Percentiles rank a stretch among this genome's conserved stretches.
Conservation (phyloP, 1,140 invertebrate genomes). For the Brachionus manjavacas region DNA sequence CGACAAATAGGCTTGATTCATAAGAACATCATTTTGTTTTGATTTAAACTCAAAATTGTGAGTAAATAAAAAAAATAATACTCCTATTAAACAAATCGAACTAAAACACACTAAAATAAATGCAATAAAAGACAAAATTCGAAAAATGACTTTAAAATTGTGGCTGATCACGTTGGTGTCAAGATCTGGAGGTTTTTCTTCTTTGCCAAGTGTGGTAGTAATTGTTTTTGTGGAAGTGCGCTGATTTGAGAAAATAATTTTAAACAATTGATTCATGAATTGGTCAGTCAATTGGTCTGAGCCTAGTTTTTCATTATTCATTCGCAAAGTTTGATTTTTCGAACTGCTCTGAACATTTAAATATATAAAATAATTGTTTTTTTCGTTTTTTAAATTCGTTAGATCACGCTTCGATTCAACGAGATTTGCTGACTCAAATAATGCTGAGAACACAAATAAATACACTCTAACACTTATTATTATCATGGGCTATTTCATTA, state of each 20-base stretch:
- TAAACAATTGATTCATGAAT: not conserved
- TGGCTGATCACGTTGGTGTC: not conserved
- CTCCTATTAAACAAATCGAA: not conserved
- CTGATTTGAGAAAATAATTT: not conserved
- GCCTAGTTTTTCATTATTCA: not conserved
- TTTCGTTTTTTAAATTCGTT: constrained; percentile 27
- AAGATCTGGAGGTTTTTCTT: not conserved
- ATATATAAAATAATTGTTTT: constrained; percentile 34
- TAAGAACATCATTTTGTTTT: not conserved
- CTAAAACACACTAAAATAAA: constrained; percentile 32
- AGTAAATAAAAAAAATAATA: not conserved
- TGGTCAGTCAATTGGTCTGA: not conserved
- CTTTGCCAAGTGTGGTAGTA: not conserved
- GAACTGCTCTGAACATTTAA: not conserved
- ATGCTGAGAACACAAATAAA: not conserved
- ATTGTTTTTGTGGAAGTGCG: not conserved
- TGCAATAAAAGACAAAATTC: constrained; percentile 1
- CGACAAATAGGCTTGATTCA: not conserved
- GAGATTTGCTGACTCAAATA: not conserved
- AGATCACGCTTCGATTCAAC: not conserved
- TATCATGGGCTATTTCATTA: not conserved
- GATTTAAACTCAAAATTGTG: not conserved
- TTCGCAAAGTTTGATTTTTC: constrained; percentile 1
- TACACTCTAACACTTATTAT: not conserved
- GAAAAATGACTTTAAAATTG: constrained; percentile 10